Base-by-base conservation (phyloP, 2,113 vertebrate genomes). In the Cheirogaleus medius region DNA sequence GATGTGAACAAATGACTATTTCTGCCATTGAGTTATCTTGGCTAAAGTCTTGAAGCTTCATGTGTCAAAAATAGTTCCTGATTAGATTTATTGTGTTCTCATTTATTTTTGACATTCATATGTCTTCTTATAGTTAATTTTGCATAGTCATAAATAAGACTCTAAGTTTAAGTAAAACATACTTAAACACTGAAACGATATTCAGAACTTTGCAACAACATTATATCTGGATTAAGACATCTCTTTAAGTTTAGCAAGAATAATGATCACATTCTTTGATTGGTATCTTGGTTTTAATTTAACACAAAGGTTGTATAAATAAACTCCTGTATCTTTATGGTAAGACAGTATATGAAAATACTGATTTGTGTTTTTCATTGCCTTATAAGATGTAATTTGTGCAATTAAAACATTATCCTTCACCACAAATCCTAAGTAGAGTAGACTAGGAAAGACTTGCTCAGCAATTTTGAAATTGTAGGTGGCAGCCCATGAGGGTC, bases 361-460 rank as follows among this genome's bases (percentile, higher is more conserved):
- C 5, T 82, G 68, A 82, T 39, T 91, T 92, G 9, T 83, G 47
- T 64, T 96, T 96, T 96, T 94, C 25, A 69, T 10, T 87, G 71
- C 25, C 88, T 95, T 77, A 37, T 91, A 44, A 88, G 37, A 83
- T 91, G 34, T 1, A 64, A 0, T 91, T 87, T 78, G 20, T 97
- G 1, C 23, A 60, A 74, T 74, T 68, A 91, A 94, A 88, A 60
- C 13, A 42, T 83, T 74, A n/a, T 85, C 39, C 81, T 92, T 94
- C 25, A 92, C 39, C 39, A 64, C 58, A 20, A 68, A 58, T 34
- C 39, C 54, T 92, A n/a, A 15, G 15, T 82, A 86, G 56, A 80
- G 23, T 60, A 68, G 15, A 18, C 20, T 20, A 39, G 68, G 54
- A 11, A 90, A 69, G 52, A 84, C 66, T 56, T 44, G 14, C 25